phyloP scores from a whole-genome alignment of 1,140 invertebrate genomes.

The Varroa destructor region DNA sequence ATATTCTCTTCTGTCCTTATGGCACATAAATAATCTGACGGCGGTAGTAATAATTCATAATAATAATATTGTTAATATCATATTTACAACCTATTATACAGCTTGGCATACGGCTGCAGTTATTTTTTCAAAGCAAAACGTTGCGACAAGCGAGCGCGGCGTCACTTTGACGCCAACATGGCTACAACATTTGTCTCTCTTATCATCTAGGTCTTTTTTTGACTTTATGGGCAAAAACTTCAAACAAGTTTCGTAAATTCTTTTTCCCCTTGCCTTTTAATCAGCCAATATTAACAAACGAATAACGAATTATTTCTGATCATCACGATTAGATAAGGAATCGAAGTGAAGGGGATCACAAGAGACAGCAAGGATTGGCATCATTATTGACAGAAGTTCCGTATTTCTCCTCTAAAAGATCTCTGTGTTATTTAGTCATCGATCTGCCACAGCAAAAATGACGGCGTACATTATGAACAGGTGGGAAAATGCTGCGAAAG shows the following conservation, averaged over 20 bases:
- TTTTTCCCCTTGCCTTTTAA: too few relatives aligned
- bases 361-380: neutral
- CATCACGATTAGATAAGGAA: too few relatives aligned
- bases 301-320: too few relatives aligned
- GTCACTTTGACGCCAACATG: neutral
- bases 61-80: too few relatives aligned
- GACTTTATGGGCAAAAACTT: too few relatives aligned
- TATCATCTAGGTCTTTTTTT: neutral
- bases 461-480: too few relatives aligned
- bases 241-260: too few relatives aligned
- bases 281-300: too few relatives aligned
- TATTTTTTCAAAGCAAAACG: neutral
- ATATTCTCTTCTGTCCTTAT: neutral
- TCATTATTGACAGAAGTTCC: neutral
- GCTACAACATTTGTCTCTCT: neutral
- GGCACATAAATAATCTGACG: slow-evolving; percentile 27
- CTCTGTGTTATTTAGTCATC: neutral
- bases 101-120: neutral
- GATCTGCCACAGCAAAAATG: neutral
- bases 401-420: neutral
- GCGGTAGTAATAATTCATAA: too few relatives aligned
- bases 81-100: slow-evolving; percentile 27
- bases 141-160: neutral
- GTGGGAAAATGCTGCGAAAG: too few relatives aligned
- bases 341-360: too few relatives aligned